Percentiles rank a stretch among this genome's conserved stretches.
Evolutionary conservation across 2,797 vertebrate genomes (phyloP).

Genomic region (Macroramphosus scolopax): DNA sequence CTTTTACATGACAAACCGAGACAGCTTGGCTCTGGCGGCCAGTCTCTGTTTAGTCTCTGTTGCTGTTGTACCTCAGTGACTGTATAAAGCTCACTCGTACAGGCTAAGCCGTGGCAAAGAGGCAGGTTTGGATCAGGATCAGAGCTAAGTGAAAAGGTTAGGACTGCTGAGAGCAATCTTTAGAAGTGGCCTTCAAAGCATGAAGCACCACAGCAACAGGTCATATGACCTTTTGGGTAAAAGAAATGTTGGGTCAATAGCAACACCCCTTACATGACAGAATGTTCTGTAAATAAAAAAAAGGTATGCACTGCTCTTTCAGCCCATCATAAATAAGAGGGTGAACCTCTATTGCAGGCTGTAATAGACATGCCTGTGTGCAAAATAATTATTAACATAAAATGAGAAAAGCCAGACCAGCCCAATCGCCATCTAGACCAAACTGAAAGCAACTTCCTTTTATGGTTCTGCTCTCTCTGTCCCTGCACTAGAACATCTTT

Average conservation of each 20-base stretch:
- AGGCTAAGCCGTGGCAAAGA: constrained; percentile 43
- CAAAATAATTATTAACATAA: constrained; percentile 38
- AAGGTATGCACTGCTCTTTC: constrained; percentile 14
- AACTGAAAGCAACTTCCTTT: constrained; percentile 66
- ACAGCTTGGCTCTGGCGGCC: constrained; percentile 13
- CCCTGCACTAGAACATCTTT: constrained; percentile 18
- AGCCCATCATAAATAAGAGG: constrained; percentile 11
- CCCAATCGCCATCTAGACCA: constrained; percentile 44
- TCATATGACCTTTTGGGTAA: constrained; percentile 73
- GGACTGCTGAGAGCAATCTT: constrained; percentile 76
- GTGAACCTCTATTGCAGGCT: constrained; percentile 6
- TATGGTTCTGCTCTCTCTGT: constrained; percentile 48
- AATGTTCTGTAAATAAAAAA: constrained; percentile 44
- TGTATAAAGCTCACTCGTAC: constrained; percentile 38
- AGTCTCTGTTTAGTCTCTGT: constrained; percentile 51
- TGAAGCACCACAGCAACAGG: constrained; percentile 63
- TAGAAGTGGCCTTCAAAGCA: constrained; percentile 77
- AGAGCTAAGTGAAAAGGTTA: constrained; percentile 80
- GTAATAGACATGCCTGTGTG: constrained; percentile 18
- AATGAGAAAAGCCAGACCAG: constrained; percentile 62
- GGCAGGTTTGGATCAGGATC: constrained; percentile 66
- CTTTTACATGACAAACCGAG: constrained; percentile 23
- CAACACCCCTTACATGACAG: constrained; percentile 46
- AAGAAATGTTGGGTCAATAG: constrained; percentile 59
- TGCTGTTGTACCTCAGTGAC: constrained; percentile 35